Conservation (phyloP, 2,113 vertebrate species). For the Mus pahari region DNA sequence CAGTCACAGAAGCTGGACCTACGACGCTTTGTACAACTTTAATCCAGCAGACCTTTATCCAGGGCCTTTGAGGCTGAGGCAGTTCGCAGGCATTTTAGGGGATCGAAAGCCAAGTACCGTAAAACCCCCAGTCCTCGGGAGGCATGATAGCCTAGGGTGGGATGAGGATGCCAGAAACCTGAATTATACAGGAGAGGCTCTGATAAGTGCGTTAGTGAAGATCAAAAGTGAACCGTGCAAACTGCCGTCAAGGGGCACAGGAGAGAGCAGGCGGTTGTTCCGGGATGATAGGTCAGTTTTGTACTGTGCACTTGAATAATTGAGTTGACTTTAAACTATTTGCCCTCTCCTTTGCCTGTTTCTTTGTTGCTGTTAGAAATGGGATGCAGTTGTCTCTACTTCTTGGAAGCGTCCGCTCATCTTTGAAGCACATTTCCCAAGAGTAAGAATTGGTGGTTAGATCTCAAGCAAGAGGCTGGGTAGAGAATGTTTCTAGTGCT, state of each 20-base stretch:
- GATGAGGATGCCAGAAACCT: background rate
- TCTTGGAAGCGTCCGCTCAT: slow-evolving; percentile 4
- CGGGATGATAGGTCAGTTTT: slow-evolving; percentile 33
- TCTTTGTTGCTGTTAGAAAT: background rate
- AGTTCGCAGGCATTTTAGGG: slow-evolving; percentile 38
- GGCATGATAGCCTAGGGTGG: background rate
- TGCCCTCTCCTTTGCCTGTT: slow-evolving; percentile 37
- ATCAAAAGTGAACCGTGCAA: background rate
- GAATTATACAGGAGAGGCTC: slow-evolving; percentile 2
- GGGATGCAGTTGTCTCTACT: slow-evolving; percentile 15
- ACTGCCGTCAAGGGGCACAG: background rate
- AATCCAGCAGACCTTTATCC: background rate
- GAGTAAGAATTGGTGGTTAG: background rate
- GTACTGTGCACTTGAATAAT: slow-evolving; percentile 50
- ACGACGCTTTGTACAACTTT: background rate
- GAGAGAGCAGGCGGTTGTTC: background rate
- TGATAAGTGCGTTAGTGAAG: background rate
- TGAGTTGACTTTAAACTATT: slow-evolving; percentile 50
- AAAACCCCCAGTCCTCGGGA: background rate
- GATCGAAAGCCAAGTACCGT: slow-evolving; percentile 12
- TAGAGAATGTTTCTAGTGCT: background rate
- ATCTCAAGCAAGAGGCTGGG: background rate
- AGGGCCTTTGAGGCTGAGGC: slow-evolving; percentile 45
- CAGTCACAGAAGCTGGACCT: background rate
- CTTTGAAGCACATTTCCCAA: slow-evolving; percentile 13